Conservation (phyloP, 2,797 vertebrate species). For the Pteronotus mesoamericanus region DNA sequence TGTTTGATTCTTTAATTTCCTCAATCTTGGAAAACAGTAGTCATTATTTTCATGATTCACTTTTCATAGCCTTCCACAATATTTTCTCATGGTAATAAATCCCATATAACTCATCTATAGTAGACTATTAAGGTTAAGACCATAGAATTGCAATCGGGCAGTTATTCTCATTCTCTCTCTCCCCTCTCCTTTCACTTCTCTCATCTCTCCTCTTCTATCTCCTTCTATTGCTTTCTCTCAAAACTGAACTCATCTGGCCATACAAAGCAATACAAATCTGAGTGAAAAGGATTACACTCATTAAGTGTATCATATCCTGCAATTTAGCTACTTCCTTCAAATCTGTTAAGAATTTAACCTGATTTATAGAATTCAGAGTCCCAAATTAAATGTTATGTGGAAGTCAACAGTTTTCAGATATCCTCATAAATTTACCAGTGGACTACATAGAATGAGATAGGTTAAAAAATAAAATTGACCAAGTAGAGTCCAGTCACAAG, state of each 20-base stretch:
- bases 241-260: not conserved
- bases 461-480: conserved; percentile 4
- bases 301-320: not conserved
- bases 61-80: not conserved
- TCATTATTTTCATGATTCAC: not conserved
- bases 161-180: not conserved
- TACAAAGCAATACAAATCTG: not conserved
- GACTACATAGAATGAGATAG: not conserved
- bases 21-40: not conserved
- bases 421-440: not conserved
- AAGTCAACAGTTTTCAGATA: not conserved
- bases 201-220: too few species aligned
- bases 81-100: not conserved
- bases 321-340: not conserved
- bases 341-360: not conserved
- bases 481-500: not conserved
- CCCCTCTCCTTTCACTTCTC: rapidly evolving
- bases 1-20: not conserved
- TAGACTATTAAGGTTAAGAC: not conserved
- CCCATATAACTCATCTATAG: not conserved
- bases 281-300: not conserved
- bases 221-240: not conserved
- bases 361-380: not conserved
- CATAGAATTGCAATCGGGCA: not conserved
- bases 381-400: not conserved